Evolutionary conservation across 2,797 vertebrate genomes (phyloP), one percentile per base, ranked within the genome.

Genomic region (Pipistrellus pygmaeus): DNA sequence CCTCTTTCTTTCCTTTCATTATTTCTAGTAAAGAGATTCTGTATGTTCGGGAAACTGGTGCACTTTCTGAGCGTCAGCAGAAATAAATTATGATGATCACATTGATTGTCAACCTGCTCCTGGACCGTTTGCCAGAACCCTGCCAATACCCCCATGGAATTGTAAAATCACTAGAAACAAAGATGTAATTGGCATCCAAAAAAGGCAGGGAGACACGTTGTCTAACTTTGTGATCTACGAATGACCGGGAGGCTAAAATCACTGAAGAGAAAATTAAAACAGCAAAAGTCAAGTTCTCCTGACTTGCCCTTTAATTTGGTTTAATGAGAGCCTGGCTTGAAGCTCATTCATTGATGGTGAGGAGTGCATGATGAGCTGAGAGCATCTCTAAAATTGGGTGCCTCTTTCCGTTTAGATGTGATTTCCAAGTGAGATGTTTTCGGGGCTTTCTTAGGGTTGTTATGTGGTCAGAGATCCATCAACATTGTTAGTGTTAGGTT

Each of bases 181-280:
- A 94, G 81, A 88, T 91, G 87, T 81, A 95, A 91, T 94, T 93
- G 96, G 86, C 78, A 92, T 95, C 85, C 55, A 62, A 94, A 95
- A 94, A 69, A 60, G 90, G 32, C 77, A 84, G 13, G 38, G 83
- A 93, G 78, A 69, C 41, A 75, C 83, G 72, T 69, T 78, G 83
- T 97, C 92, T 94, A 96, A 94, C 82, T 95, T 95, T 55, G 80
- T 94, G 77, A 92, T 93, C 73, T 92, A 35, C 91, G 93, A 86
- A 82, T 71, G 48, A 92, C 83, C 20, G 0, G 69, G 73, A 86
- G 38, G 68, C 71, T 94, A 82, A 96, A 83, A 91, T 85, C 38
- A 60, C 80, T 66, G 57, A 84, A 90, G 53, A 96, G 87, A 88
- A 95, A 72, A 94, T 86, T 76, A 78, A 95, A 96, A 85, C 17